Conservation (phyloP, 2,888 invertebrate genomes). For the Anoncus sp. region DNA sequence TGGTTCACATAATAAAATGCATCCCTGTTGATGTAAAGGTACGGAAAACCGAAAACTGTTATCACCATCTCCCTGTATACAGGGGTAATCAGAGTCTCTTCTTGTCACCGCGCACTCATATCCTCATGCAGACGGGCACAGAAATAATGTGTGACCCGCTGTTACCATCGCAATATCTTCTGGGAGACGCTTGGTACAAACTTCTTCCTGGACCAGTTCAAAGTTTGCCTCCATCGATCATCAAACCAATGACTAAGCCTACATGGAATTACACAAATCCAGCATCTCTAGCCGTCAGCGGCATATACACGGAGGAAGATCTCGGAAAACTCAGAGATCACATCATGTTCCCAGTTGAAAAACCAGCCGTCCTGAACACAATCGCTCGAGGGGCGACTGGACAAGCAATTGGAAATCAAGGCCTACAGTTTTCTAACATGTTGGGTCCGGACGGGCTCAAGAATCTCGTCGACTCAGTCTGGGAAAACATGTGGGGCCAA, state of each 20-base stretch:
- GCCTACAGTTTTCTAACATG: slow-evolving; percentile 20
- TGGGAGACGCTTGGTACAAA: slow-evolving; percentile 65
- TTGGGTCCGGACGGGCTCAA: too few relatives aligned
- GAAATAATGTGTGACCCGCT: slow-evolving; percentile 17
- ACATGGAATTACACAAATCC: slow-evolving; percentile 63
- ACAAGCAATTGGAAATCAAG: not conserved
- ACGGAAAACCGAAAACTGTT: too few relatives aligned
- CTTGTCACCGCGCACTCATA: slow-evolving; percentile 37
- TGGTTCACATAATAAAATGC: too few relatives aligned
- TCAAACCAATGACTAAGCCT: slow-evolving; percentile 50
- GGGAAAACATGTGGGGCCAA: slow-evolving; percentile 36
- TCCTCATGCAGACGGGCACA: slow-evolving; percentile 22
- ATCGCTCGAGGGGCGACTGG: slow-evolving; percentile 46
- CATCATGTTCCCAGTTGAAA: slow-evolving; percentile 61
- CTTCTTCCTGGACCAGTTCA: slow-evolving; percentile 46
- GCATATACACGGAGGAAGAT: slow-evolving; percentile 57
- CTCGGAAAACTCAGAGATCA: slow-evolving; percentile 44
- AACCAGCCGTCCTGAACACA: slow-evolving; percentile 43
- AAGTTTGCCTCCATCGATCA: slow-evolving; percentile 26
- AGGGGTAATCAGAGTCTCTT: slow-evolving; percentile 32
- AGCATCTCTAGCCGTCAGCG: slow-evolving; percentile 54
- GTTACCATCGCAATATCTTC: slow-evolving; percentile 15
- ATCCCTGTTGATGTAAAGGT: too few relatives aligned
- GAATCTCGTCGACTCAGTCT: slow-evolving; percentile 35
- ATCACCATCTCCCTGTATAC: too few relatives aligned